A percentile compares a stretch with the other conserved stretches of the same genome.
Evolutionary conservation across 2,113 vertebrate genomes (phyloP).

Genomic region (Micronycteris hirsuta): DNA sequence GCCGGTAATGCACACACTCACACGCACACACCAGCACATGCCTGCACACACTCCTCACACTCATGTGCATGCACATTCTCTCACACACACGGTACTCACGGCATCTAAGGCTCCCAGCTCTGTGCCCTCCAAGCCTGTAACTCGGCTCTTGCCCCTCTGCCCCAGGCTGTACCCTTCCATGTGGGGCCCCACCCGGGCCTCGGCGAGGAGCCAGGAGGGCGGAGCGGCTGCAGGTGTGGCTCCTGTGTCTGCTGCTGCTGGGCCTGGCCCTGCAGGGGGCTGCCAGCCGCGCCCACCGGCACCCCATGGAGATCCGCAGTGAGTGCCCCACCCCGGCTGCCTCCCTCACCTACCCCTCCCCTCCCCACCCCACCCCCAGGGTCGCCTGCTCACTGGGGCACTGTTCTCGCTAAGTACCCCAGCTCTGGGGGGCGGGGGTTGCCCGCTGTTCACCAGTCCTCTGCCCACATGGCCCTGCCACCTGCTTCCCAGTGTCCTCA

Average conservation of each 20-base stretch:
- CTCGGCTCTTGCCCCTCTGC: neutral
- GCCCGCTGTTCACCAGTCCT: too few species aligned
- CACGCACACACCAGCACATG: neutral
- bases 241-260: slow-evolving; percentile 80
- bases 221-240: slow-evolving; percentile 65
- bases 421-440: accelerated
- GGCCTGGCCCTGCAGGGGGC: slow-evolving; percentile 59
- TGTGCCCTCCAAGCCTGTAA: accelerated
- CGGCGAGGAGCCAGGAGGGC: neutral
- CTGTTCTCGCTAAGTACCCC: neutral
- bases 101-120: accelerated
- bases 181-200: neutral
- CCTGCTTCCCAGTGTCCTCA: neutral
- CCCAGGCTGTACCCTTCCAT: neutral
- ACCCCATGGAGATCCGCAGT: slow-evolving; percentile 81
- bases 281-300: slow-evolving; percentile 31
- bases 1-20: accelerated
- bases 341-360: accelerated
- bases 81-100: accelerated
- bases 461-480: neutral
- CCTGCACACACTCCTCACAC: neutral
- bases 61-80: accelerated
- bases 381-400: neutral
- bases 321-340: slow-evolving; percentile 30
- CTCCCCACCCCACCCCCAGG: accelerated